Evolutionary conservation across 2,888 invertebrate species (phyloP), one percentile per base, ranked within the genome.

Genomic region (Acrocyrtus sp.): DNA sequence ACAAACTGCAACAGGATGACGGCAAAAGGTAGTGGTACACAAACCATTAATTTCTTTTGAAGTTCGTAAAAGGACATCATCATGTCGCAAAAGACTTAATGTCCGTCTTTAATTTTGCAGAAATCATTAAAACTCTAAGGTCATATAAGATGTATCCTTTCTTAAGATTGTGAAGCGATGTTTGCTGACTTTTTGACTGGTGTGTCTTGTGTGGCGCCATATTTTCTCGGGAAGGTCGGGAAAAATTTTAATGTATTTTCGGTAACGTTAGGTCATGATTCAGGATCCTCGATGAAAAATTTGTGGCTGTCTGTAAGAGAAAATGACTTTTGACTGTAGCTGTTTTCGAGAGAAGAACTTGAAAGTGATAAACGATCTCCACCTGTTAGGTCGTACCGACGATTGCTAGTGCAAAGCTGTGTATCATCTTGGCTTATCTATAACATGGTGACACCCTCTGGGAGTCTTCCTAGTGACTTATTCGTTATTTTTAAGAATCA

Each of bases 251-350:
- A 67, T 68, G 22, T 27, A 5, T 19, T 51, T 53, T 50, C 45
- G 10, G 58, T 43, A 68, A 51, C 41, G 50, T 51, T 60, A 68
- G 53, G 67, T 67, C 67, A 68, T 53, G 58, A 58, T 51, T 58
- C 58, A 34, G 34, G 34, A 34, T 34, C 34, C 12, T 34, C 12
- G 34, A 12, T 34, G 34, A 34, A 34, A 34, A 34, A 34, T 34
- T 5, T 34, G 34, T 34, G 6, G 5, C 6, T 12, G 34, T 12
- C 34, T 34, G 34, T 34, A 12, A 34, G 34, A 8, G 34, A 34
- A n/a, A 34, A 34, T 34, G 34, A 34, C 34, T 34, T 34, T 34
- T 34, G 34, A 34, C 34, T 34, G 34, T 34, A n/a, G n/a, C n/a
- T n/a, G n/a, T 34, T 34, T 34, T 34, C 12, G 34, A 34, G 34